Base-by-base conservation (phyloP, 2,113 vertebrate genomes). In the Ailurus styani region DNA sequence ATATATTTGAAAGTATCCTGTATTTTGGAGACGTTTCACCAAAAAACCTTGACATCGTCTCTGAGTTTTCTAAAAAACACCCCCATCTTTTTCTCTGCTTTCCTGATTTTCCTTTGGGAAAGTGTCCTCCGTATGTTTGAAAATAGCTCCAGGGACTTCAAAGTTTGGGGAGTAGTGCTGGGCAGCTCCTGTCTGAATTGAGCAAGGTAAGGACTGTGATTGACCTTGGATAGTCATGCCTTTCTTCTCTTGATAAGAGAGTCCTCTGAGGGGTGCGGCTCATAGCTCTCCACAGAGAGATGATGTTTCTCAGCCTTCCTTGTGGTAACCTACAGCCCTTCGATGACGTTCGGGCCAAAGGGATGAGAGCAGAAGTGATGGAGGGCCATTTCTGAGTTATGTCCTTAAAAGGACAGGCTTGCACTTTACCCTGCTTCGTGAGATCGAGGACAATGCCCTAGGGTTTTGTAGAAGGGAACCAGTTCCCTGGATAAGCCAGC, bases 271-370 rank as follows among this genome's bases (percentile, higher is more conserved):
- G 11, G 21, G 34, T 47, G 40, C 66, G 83, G 66, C 66, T 75
- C 88, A 13, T 1, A 14, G 27, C 60, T 45, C 34, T 42, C 18
- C 1, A 0, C 0, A 2, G 1, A 66, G 9, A 27, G 42, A 5
- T 21, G 25, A 31, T 21, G 5, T n/a, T 52, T 54, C 64, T 77
- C n/a, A 21, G 31, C 10, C 20, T 42, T 13, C 45, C 31, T 34
- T 40, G 42, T 20, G 3, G 10, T 0, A 2, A 81, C 8, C 9
- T 42, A 12, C 23, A 9, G 42, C 9, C 34, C 12, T 13, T 34
- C 29, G 42, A 31, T 11, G 21, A 34, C 6, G 7, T 62, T 7
- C 34, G 10, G 15, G 37, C 18, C 0, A 12, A 85, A 54, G 7
- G n/a, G n/a, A 47, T 31, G 50, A 18, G 18, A 55, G 21, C 40